Conservation (phyloP, 2,113 vertebrate genomes). For the Etheostoma spectabile region DNA sequence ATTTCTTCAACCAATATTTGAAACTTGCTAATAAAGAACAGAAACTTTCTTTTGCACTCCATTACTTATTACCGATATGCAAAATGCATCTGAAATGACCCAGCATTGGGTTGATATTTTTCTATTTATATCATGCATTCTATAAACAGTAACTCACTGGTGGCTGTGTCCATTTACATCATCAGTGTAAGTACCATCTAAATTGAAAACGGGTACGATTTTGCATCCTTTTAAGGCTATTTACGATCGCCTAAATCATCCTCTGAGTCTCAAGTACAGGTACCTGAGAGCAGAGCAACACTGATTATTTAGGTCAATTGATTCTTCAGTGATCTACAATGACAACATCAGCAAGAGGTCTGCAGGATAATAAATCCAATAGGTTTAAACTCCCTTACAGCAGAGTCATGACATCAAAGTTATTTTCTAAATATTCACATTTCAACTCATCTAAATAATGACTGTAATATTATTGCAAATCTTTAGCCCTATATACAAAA, state of each 20-base stretch:
- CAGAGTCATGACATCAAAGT: too few species aligned
- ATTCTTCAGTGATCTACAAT: constrained; percentile 56
- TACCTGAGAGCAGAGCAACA: constrained; percentile 47
- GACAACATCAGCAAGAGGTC: too few species aligned
- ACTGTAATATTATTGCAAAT: too few species aligned
- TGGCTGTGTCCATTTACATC: constrained; percentile 23
- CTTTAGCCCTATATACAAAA: too few species aligned
- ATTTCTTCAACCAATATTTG: background rate
- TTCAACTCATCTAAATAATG: too few species aligned
- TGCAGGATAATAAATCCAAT: too few species aligned
- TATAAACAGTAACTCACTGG: background rate
- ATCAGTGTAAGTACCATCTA: constrained; percentile 7
- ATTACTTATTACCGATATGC: background rate
- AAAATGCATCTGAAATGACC: constrained; percentile 8
- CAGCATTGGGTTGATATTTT: background rate
- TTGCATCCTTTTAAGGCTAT: constrained; percentile 10
- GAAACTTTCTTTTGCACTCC: background rate
- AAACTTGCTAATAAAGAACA: constrained; percentile 14
- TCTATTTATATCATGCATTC: background rate
- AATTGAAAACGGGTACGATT: constrained; percentile 29
- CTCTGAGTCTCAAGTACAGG: constrained; percentile 50
- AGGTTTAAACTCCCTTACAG: too few species aligned
- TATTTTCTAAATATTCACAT: too few species aligned
- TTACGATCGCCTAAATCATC: constrained; percentile 34
- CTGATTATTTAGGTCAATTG: constrained; percentile 75